These are phyloP conservation scores for Thomomys bottae DNA, from an alignment of 2,113 vertebrate genomes.

Conservation along the genomic window DNA sequence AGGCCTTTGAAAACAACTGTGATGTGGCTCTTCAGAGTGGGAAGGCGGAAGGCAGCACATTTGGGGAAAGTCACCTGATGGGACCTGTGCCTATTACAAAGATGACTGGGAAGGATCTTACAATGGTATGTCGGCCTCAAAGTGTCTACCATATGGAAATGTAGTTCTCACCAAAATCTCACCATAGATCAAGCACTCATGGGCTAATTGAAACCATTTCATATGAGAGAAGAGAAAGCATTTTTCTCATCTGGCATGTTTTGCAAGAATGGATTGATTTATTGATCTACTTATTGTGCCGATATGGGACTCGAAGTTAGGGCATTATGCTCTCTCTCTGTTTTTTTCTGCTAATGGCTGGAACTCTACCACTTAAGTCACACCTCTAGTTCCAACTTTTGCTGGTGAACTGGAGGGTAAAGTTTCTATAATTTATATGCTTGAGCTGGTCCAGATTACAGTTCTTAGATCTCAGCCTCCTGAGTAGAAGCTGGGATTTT, in stretches of 20 bases:
- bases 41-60: no score
- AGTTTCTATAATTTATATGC: no score
- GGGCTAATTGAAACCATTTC: not conserved
- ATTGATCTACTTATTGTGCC: not conserved
- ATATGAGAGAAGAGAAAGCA: not conserved
- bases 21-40: not conserved
- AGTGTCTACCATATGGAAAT: not conserved
- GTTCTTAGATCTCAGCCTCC: no score
- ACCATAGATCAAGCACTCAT: not conserved
- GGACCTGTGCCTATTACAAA: no score
- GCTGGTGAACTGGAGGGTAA: no score
- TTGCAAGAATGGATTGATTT: not conserved
- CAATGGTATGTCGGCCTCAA: not conserved
- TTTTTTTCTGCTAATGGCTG: no score
- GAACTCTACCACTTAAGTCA: no score
- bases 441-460: no score
- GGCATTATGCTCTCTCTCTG: no score
- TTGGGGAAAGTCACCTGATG: not conserved
- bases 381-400: no score
- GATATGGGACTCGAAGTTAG: no score
- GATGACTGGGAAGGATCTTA: not conserved
- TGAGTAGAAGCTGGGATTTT: no score
- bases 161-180: not conserved
- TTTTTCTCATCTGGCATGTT: not conserved
- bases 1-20: not conserved